Evolutionary conservation across 64 coral and sea anemone genomes (phyloP), one percentile per base, ranked within the genome.

Genomic region (Platygyra sinensis): DNA sequence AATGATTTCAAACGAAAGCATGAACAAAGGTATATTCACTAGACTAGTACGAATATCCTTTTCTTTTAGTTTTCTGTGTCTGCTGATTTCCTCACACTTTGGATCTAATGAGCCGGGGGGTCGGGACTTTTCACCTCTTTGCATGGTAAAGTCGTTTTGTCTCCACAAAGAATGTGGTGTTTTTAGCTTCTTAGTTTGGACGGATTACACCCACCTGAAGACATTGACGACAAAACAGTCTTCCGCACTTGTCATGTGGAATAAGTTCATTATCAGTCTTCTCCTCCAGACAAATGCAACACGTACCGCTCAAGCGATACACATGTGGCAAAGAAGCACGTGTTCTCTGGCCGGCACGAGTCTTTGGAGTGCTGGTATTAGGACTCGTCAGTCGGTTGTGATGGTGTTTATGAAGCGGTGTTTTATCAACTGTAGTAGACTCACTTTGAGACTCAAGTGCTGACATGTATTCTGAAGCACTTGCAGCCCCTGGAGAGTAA

Each of bases 201-300:
- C 5, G n/a, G 38, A 50, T 52, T 42, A 15, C n/a, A 36, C 89
- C 24, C 20, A 91, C 89, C 79, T 83, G 64, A 12, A 91, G 79
- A 60, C 89, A 91, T 64, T 83, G 73, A 52, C 79, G 50, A 63
- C 89, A 91, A 80, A 36, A 91, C 20, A 91, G 15, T 36, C 76
- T 81, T 60, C 89, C 89, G 28, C 89, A 91, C 28, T 83, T 72
- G 50, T 91, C 89, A 62, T 91, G 89, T 36, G 74, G 31, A 42
- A 91, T 29, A 57, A 91, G 89, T 20, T 75, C 30, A 0, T 81
- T 38, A 32, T 75, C 65, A 32, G 51, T 4, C 36, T 49, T 81
- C 5, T 75, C 79, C 54, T 83, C 54, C 51, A 91, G 51, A 61
- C 89, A 91, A 20, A 91, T 59, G 50, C 73, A 73, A 11, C 89